Base-by-base conservation (phyloP, 2,797 vertebrate species). In the Macrochelys suwanniensis region DNA sequence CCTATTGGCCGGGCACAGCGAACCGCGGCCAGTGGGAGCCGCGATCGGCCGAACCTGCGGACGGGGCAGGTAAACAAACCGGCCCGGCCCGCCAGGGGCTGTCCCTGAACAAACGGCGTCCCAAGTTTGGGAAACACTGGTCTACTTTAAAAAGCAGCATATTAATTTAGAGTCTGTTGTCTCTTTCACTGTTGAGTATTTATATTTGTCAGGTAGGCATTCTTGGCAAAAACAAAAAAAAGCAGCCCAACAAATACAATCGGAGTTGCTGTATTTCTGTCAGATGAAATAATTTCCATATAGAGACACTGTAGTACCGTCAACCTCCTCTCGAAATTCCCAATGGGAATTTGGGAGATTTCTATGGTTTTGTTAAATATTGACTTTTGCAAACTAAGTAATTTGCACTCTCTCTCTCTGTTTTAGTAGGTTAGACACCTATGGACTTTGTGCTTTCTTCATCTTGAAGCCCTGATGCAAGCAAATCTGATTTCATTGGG, bases 321-420 rank as follows among this genome's bases (percentile, higher is more conserved):
- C 21, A 83, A 7, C 19, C 80, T 86, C 88, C 89, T 49, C 56
- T 74, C 13, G 10, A 76, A 77, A 82, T 82, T 90, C 59, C 87
- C 77, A 65, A 47, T 0, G 10, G 23, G 81, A 79, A 6, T 16
- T 7, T 1, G 42, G 25, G 10, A 45, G 33, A 19, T 53, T 94
- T 84, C 54, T 80, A 49, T 3, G 3, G 5, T 89, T 84, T 71
- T 80, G 19, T 54, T 91, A 56, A 76, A 11, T 80, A 82, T 28
- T 8, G 7, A 54, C 50, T 88, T 45, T 91, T 83, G 51, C 84
- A 80, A 82, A 77, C 33, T 12, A 71, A 57, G 16, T 16, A 87
- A 85, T 80, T 80, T 85, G 13, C 61, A 28, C 31, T 93, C 81
- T 59, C 28, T 59, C 28, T 6, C 42, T 28, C 25, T 15, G 9